Conservation (phyloP, 2,888 invertebrate genomes). For the Hydropsyche betteni region DNA sequence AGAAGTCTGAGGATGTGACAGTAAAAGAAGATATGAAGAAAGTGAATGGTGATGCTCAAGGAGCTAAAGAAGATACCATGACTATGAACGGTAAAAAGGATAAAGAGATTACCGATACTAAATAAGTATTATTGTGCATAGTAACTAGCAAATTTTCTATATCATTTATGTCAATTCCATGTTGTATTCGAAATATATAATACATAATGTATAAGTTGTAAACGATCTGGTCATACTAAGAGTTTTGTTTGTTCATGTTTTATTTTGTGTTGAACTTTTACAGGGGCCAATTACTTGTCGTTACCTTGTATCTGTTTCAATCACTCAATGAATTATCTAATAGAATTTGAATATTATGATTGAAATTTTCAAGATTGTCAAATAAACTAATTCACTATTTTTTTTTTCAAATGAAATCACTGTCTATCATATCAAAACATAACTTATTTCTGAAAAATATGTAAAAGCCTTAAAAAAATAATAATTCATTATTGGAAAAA, state of each 20-base stretch:
- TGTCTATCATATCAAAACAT: too few relatives aligned
- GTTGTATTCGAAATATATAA: slow-evolving; percentile 17
- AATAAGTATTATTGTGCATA: slow-evolving; percentile 17
- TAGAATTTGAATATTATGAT: too few relatives aligned
- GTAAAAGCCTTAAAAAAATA: too few relatives aligned
- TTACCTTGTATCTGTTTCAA: too few relatives aligned
- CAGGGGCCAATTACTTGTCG: slow-evolving; percentile 8
- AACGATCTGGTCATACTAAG: too few relatives aligned
- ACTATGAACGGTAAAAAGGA: slow-evolving; percentile 12
- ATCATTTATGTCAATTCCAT: slow-evolving; percentile 25
- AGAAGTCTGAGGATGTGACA: slow-evolving; percentile 17
- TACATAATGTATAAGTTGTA: not conserved
- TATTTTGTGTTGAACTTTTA: not conserved
- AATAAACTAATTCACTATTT: too few relatives aligned
- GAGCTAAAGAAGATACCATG: slow-evolving; percentile 54
- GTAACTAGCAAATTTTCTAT: not conserved
- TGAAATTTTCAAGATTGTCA: too few relatives aligned
- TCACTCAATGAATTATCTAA: too few relatives aligned
- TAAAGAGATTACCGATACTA: not conserved
- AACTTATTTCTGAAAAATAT: too few relatives aligned
- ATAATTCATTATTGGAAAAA: too few relatives aligned
- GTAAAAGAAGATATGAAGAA: not conserved
- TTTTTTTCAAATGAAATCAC: too few relatives aligned
- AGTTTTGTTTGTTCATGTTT: not conserved
- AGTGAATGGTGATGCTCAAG: not conserved